Percentiles rank a stretch among this genome's conserved stretches.
Conservation (phyloP, 2,888 invertebrate genomes). For the Cynaeus angustus region DNA sequence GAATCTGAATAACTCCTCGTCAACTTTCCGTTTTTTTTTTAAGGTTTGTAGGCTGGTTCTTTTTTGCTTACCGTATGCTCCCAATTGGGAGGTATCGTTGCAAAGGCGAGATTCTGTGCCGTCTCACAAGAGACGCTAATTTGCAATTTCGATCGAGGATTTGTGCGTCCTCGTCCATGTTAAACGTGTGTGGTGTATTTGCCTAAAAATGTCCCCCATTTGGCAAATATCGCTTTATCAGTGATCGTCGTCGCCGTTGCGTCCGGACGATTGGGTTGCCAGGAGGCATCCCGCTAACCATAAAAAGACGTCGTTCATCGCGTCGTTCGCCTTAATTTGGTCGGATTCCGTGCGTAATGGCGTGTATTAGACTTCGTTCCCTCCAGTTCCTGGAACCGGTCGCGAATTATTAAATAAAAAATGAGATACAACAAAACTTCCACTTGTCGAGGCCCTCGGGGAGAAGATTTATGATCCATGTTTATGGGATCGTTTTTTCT, state of each 20-base stretch:
- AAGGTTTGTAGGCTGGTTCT: too few relatives aligned
- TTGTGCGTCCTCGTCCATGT: slow-evolving; percentile 6
- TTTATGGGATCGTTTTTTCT: slow-evolving; percentile 44
- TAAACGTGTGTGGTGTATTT: too few relatives aligned
- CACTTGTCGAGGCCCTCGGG: slow-evolving; percentile 44
- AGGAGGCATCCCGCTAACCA: slow-evolving; percentile 17
- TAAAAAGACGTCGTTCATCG: slow-evolving; percentile 32
- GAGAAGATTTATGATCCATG: slow-evolving; percentile 46
- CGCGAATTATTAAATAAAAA: slow-evolving; percentile 46
- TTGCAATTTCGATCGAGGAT: slow-evolving; percentile 44
- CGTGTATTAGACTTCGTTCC: slow-evolving; percentile 23
- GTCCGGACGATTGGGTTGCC: slow-evolving; percentile 22
- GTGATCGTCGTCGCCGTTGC: slow-evolving; percentile 9
- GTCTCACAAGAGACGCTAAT: slow-evolving; percentile 43
- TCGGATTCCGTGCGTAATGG: slow-evolving; percentile 32
- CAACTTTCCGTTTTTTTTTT: too few relatives aligned
- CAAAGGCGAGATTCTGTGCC: slow-evolving; percentile 36
- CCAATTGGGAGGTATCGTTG: too few relatives aligned
- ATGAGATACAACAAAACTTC: slow-evolving; percentile 45
- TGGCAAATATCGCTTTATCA: slow-evolving; percentile 10
- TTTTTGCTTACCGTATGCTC: too few relatives aligned
- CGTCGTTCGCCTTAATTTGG: slow-evolving; percentile 25
- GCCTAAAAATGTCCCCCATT: slow-evolving; percentile 1
- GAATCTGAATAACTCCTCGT: too few relatives aligned
- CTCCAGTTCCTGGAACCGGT: slow-evolving; percentile 22